Base-by-base conservation (phyloP, 2,113 vertebrate species). In the Corythornis cristatus region DNA sequence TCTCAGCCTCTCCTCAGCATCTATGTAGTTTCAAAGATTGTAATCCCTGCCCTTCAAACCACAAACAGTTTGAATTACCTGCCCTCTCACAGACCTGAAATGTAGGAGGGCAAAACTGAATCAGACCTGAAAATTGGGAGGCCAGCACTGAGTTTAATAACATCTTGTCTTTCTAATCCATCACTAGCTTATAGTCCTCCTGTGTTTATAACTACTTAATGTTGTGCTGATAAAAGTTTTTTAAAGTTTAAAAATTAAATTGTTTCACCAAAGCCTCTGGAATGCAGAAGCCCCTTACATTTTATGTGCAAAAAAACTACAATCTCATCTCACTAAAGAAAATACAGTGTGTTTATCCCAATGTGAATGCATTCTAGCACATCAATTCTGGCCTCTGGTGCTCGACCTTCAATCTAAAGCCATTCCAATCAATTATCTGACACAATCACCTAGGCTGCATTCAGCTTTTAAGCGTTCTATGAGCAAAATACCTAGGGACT, bases 331-430 rank as follows among this genome's bases (percentile, higher is more conserved):
- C 22, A 40, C 65, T 82, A 21, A 78, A 56, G 40, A 78, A 83
- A 84, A 57, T 1, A 0, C n/a, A 67, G 26, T n/a, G 31, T 3
- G 35, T 89, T 60, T 74, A 12, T 61, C 40, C 43, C 45, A 68
- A 79, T 26, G 1, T 71, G 48, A 48, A 45, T 6, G 2, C 18
- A 3, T 11, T 6, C 21, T 23, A 60, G 10, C 0, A 0, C 0
- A 0, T 87, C 21, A 33, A 7, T 64, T 86, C 66, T 53, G 57
- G 54, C n/a, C 68, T 67, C 43, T 22, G n/a, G 7, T 79, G 62
- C 51, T 89, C 7, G 2, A 5, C 31, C 56, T 70, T 87, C 58
- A 42, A 3, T 11, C 25, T 31, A 79, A 83, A 87, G 25, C 40
- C 58, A 50, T 48, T 82, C 19, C 46, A 26, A 60, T 75, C 45